These are phyloP conservation scores for Gymnodraco acuticeps DNA, from an alignment of 2,797 vertebrate genomes.

Conservation along the genomic window DNA sequence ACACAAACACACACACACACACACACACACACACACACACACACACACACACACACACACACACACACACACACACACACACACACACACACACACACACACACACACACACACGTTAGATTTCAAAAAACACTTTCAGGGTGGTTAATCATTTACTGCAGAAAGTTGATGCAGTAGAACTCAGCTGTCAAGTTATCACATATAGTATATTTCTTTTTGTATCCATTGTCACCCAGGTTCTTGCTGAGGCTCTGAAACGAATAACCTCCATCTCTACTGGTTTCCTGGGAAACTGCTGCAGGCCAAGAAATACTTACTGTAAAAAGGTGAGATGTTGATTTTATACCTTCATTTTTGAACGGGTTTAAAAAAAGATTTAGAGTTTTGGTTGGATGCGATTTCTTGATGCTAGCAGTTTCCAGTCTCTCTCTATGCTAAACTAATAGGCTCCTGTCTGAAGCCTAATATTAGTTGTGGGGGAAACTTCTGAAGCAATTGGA, in stretches of 20 bases:
- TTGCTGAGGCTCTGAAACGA: neutral
- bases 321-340: neutral
- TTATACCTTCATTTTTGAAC: neutral
- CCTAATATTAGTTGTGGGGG: neutral
- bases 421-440: neutral
- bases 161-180: neutral
- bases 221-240: neutral
- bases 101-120: neutral
- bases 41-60: too few species aligned
- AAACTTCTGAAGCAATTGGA: too few species aligned
- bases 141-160: neutral
- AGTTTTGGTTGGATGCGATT: neutral
- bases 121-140: neutral
- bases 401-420: neutral
- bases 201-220: neutral
- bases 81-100: neutral
- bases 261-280: neutral
- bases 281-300: neutral
- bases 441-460: neutral
- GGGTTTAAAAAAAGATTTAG: neutral
- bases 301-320: neutral
- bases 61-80: too few species aligned
- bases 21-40: too few species aligned
- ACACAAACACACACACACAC: too few species aligned
- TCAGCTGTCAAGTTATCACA: neutral